Evolutionary conservation across 2,797 vertebrate genomes (phyloP), one percentile per base, ranked within the genome.

Genomic region (Malurus splendens): DNA sequence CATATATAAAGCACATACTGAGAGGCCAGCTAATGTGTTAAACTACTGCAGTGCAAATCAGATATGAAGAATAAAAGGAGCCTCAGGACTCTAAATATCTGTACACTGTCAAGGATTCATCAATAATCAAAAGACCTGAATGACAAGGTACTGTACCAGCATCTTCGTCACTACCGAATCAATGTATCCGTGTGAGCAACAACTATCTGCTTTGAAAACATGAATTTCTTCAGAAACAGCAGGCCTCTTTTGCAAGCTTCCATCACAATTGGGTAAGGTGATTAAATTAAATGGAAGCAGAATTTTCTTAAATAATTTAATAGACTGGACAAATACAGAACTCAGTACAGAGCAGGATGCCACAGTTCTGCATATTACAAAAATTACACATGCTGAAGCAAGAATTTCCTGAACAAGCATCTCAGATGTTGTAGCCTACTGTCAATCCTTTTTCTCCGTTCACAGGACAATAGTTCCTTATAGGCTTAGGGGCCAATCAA

Each of bases 281-380:
- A 92, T 66, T 50, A 90, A 82, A 93, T 62, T 27, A 89, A 94
- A 82, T n/a, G 19, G 48, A 84, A 86, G 54, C 62, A 80, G 62
- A 81, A 92, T 86, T 70, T 90, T 67, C 89, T 90, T 66, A 52
- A 52, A 91, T 72, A 52, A 90, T 81, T 82, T 79, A 83, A 90
- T 68, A 75, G 54, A 54, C 36, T 60, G 83, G 82, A 78, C 47
- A 91, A 83, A 52, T 42, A 72, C 5, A 80, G 33, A 89, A 71
- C 81, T 90, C 36, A 55, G 15, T 33, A 75, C 51, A 27, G 62
- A 80, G 55, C 2, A 39, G 39, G 64, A 90, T 3, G 7, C 17
- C 56, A 48, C 36, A 30, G 51, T 38, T 62, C 22, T 24, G 48
- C 24, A 22, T 38, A 89, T 75, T 86, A 91, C 72, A 79, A 90